Conservation (phyloP, 2,797 vertebrate genomes). For the Alfaro cultratus region DNA sequence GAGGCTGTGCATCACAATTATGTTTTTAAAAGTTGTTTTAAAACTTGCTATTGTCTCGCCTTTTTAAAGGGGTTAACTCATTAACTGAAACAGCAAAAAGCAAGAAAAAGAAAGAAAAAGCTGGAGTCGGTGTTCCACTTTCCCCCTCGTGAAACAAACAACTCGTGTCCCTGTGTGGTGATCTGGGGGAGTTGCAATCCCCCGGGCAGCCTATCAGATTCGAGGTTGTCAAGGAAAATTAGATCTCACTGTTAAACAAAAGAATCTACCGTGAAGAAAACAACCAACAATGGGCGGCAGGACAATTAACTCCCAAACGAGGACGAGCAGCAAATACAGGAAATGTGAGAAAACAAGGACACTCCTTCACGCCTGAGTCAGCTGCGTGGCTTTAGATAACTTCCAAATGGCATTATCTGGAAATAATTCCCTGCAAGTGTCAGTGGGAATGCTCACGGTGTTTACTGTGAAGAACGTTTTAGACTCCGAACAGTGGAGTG, state of each 20-base stretch:
- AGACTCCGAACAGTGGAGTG: conserved; percentile 6
- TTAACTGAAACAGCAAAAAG: conserved; percentile 21
- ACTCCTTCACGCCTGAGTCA: conserved; percentile 23
- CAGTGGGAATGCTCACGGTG: conserved; percentile 1
- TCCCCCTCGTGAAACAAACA: conserved; percentile 7
- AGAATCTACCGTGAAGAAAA: conserved; percentile 24
- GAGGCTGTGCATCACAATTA: conserved; percentile 8
- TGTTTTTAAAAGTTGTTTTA: conserved; percentile 12
- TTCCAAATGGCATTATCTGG: conserved; percentile 32
- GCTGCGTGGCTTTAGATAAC: conserved; percentile 34
- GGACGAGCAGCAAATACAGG: neutral
- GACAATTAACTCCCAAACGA: conserved; percentile 23
- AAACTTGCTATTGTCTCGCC: conserved; percentile 19
- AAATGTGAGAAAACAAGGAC: conserved; percentile 10
- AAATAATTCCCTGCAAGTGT: conserved; percentile 37
- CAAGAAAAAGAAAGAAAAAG: conserved; percentile 32
- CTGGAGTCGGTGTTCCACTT: conserved; percentile 23
- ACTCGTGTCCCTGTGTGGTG: conserved; percentile 1
- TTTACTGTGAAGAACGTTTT: conserved; percentile 7
- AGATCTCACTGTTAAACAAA: conserved; percentile 32
- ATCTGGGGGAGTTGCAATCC: conserved; percentile 20
- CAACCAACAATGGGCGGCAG: conserved; percentile 26
- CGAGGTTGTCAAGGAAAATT: conserved; percentile 40
- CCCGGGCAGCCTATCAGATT: conserved; percentile 12
- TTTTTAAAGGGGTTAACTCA: conserved; percentile 17